phyloP scores from a whole-genome alignment of 2,888 invertebrate genomes.

The Acheta domesticus region DNA sequence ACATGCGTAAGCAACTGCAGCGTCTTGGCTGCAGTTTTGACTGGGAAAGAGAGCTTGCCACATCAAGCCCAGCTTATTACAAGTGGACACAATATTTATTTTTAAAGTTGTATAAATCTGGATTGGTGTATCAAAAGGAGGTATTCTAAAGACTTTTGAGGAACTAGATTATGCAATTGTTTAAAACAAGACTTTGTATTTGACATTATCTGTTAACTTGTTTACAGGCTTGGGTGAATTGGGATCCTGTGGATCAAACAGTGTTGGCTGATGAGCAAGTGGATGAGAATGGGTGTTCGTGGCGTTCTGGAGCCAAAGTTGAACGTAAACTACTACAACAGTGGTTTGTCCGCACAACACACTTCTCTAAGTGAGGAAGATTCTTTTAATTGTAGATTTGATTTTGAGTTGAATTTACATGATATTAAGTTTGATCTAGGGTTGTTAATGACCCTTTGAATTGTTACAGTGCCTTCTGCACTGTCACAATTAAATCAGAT shows the following conservation, averaged over 20 bases:
- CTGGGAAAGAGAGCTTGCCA: slow-evolving; percentile 86
- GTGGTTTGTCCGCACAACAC: slow-evolving; percentile 92
- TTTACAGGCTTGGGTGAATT: slow-evolving; percentile 81
- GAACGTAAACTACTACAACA: slow-evolving; percentile 85
- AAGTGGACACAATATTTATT: slow-evolving; percentile 96
- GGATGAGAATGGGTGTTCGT: slow-evolving; percentile 82
- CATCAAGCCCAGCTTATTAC: slow-evolving; percentile 85
- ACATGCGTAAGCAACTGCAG: slow-evolving; percentile 78
- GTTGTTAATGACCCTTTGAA: too few species aligned
- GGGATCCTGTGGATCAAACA: slow-evolving; percentile 98
- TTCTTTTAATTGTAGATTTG: neutral
- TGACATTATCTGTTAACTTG: neutral
- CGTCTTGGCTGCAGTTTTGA: slow-evolving; percentile 82
- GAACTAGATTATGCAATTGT: neutral
- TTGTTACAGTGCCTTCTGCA: too few species aligned
- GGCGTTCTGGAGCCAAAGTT: slow-evolving; percentile 94
- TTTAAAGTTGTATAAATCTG: slow-evolving; percentile 77
- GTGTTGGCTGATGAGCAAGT: slow-evolving; percentile 98
- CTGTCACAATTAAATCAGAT: too few species aligned
- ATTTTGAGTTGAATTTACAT: too few species aligned
- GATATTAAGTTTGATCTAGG: too few species aligned
- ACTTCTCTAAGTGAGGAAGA: slow-evolving; percentile 65
- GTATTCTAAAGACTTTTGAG: slow-evolving; percentile 47
- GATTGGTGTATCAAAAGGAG: slow-evolving; percentile 82
- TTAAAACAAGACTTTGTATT: slow-evolving; percentile 19